Conservation (phyloP, 2,888 invertebrate species). For the Xestia rhomboidea region DNA sequence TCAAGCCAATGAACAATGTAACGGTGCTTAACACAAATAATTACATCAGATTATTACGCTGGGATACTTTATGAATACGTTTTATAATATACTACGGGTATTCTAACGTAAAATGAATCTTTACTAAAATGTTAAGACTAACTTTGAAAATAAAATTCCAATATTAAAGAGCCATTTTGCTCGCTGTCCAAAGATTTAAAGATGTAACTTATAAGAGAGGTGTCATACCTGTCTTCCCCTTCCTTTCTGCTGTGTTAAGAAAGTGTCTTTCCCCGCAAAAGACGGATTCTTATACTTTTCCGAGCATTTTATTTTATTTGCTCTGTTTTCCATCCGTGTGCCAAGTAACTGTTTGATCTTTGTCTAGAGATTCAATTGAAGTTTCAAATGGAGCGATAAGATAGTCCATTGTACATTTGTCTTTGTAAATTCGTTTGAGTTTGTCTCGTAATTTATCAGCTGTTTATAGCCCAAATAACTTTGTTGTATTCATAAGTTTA, state of each 20-base stretch:
- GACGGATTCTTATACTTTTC: not conserved
- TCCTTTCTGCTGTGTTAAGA: not conserved
- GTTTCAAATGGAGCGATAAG: not conserved
- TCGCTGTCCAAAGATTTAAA: not conserved
- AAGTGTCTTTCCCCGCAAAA: not conserved
- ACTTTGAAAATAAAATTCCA: not conserved
- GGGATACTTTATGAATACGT: slow-evolving; percentile 4
- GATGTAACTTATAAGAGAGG: slow-evolving; percentile 1
- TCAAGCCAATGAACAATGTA: slow-evolving; percentile 47
- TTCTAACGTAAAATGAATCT: not conserved
- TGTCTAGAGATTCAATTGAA: slow-evolving; percentile 7
- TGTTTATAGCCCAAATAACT: too few relatives aligned
- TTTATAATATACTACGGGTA: not conserved
- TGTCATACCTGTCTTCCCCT: not conserved
- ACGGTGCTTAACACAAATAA: slow-evolving; percentile 46
- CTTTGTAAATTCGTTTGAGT: not conserved
- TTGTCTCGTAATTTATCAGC: not conserved
- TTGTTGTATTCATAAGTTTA: not conserved
- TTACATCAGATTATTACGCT: slow-evolving; percentile 31
- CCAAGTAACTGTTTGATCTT: slow-evolving; percentile 20
- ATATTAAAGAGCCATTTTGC: not conserved
- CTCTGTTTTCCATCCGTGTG: not conserved
- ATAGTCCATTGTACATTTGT: not conserved
- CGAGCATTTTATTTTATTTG: slow-evolving; percentile 21
- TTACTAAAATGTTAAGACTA: not conserved